Evolutionary conservation across 2,888 invertebrate species (phyloP).

Genomic region (Seira sanloemensis): DNA sequence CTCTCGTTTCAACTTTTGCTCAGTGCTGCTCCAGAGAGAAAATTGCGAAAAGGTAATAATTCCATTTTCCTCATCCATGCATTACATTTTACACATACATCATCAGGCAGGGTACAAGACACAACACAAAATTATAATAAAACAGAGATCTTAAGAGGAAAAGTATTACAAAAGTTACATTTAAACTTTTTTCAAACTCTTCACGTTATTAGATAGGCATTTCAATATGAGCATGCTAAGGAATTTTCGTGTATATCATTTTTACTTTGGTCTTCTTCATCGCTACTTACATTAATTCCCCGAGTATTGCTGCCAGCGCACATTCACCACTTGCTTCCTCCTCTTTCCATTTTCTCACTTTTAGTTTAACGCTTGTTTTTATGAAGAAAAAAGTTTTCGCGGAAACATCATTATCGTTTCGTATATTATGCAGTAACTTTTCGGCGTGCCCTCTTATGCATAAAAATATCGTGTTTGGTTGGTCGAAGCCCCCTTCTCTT

Average conservation of each 20-base stretch:
- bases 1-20: constrained; percentile 26
- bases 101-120: constrained; percentile 13
- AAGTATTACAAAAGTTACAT: constrained; percentile 35
- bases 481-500: not conserved
- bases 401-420: constrained; percentile 57
- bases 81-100: constrained; percentile 24
- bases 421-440: constrained; percentile 43
- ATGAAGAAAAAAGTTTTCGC: constrained; percentile 32
- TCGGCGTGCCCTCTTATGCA: constrained; percentile 14
- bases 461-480: constrained; percentile 34
- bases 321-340: not conserved
- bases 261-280: not conserved
- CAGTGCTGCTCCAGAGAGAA: not conserved
- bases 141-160: constrained; percentile 15
- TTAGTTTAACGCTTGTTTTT: constrained; percentile 26
- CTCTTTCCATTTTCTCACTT: constrained; percentile 4
- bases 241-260: constrained; percentile 8
- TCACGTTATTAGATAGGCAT: not conserved
- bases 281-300: constrained; percentile 11
- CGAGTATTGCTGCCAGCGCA: not conserved
- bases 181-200: not conserved
- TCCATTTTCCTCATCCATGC: constrained; percentile 31
- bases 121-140: not conserved
- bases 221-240: not conserved
- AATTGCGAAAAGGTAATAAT: constrained; percentile 39